Conservation (phyloP, 2,888 invertebrate species). For the Drosophila siamana region DNA sequence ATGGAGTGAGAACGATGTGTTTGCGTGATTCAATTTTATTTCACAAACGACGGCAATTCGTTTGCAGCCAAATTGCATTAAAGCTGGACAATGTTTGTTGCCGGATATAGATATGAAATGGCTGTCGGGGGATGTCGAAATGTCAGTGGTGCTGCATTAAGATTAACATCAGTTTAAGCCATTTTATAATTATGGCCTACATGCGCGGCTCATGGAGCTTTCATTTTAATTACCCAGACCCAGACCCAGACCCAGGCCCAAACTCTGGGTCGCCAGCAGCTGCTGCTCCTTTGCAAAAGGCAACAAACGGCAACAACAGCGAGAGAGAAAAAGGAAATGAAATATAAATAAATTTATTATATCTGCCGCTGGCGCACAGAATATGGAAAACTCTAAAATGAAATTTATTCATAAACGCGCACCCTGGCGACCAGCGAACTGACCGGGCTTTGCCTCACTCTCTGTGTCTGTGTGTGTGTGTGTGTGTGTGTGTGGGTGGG, state of each 20-base stretch:
- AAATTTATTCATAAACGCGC: slow-evolving; percentile 80
- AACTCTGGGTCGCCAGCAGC: slow-evolving; percentile 33
- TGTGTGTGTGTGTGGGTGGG: slow-evolving; percentile 10
- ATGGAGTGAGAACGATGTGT: background rate
- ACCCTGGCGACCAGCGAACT: slow-evolving; percentile 48
- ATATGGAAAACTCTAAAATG: slow-evolving; percentile 78
- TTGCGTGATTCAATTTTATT: slow-evolving; percentile 22
- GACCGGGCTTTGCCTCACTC: slow-evolving; percentile 22
- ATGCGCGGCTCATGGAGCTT: slow-evolving; percentile 66
- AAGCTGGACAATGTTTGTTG: background rate
- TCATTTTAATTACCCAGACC: slow-evolving; percentile 72
- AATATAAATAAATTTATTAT: slow-evolving; percentile 83
- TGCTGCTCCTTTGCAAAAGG: slow-evolving; percentile 29
- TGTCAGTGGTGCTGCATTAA: slow-evolving; percentile 62
- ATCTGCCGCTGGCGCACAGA: slow-evolving; percentile 63
- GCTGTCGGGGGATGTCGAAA: slow-evolving; percentile 60
- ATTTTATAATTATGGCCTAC: slow-evolving; percentile 80
- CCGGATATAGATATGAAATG: slow-evolving; percentile 39
- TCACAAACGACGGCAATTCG: slow-evolving; percentile 23
- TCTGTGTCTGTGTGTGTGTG: slow-evolving; percentile 13
- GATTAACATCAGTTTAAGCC: slow-evolving; percentile 80
- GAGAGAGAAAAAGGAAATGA: slow-evolving; percentile 60
- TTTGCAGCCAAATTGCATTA: slow-evolving; percentile 34
- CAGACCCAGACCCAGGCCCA: slow-evolving; percentile 30
- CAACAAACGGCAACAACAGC: slow-evolving; percentile 18